Conservation (phyloP, 2,888 invertebrate genomes). For the Criorhina ranunculi region DNA sequence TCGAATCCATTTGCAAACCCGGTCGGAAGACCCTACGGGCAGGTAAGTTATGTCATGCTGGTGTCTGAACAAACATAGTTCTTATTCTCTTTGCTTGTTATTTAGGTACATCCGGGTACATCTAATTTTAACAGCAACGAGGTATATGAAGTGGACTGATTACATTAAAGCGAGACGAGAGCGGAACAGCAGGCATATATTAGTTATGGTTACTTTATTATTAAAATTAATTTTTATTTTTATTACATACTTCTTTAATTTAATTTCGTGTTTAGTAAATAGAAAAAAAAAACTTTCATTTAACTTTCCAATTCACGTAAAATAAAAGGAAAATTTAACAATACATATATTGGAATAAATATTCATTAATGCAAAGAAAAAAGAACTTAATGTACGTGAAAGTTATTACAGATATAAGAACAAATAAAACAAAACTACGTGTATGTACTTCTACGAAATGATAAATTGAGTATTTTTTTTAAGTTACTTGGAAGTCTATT, state of each 20-base stretch:
- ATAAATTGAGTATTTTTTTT: not conserved
- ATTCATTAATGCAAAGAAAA: slow-evolving; percentile 7
- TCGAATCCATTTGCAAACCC: slow-evolving; percentile 26
- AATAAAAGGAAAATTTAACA: not conserved
- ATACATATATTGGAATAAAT: slow-evolving; percentile 18
- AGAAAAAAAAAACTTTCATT: slow-evolving; percentile 32
- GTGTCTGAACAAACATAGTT: not conserved
- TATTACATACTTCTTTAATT: slow-evolving; percentile 33
- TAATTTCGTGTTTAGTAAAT: slow-evolving; percentile 34
- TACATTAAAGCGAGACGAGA: not conserved
- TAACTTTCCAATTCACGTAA: slow-evolving; percentile 40
- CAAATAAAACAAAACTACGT: slow-evolving; percentile 4
- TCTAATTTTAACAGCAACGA: slow-evolving; percentile 69
- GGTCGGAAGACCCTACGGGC: slow-evolving; percentile 30
- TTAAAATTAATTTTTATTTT: slow-evolving; percentile 38
- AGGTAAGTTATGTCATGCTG: slow-evolving; percentile 22
- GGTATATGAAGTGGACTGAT: slow-evolving; percentile 72
- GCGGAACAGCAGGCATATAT: slow-evolving; percentile 9
- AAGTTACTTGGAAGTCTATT: no score
- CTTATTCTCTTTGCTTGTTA: not conserved
- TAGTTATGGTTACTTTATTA: slow-evolving; percentile 22
- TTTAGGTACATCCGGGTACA: slow-evolving; percentile 62
- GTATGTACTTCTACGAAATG: slow-evolving; percentile 13
- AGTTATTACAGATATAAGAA: slow-evolving; percentile 22
- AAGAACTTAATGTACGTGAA: slow-evolving; percentile 5